Evolutionary conservation across 1,140 invertebrate genomes (phyloP), one percentile per base, ranked within the genome.

Genomic region (Lucilia sericata): DNA sequence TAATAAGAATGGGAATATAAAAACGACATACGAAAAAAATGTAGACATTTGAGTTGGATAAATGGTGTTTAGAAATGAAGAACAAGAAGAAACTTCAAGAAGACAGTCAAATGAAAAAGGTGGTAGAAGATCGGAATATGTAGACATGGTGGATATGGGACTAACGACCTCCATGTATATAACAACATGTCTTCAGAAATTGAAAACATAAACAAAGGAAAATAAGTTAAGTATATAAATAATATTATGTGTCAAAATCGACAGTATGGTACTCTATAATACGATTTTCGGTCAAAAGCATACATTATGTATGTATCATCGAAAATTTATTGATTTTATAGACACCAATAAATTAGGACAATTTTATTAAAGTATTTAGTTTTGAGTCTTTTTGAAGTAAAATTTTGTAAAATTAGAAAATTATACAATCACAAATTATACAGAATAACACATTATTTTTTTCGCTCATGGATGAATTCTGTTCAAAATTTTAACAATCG

Each of bases 21-120:
- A n/a, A 78, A 78, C 14, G 5, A 30, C 25, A 30, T 30, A 30
- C 25, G 75, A 78, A 49, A 42, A 75, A 78, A 78, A 78, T 47
- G 75, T 49, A 36, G 9, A 80, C 76, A 80, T 21, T 80, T 49
- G 10, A 51, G 76, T 80, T 80, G 76, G 34, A 47, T 78, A 78
- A 51, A 51, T 70, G 10, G 65, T 70, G 65, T 70, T 25, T 70
- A 70, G 65, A 70, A 21, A 70, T 70, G 8, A 19, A 70, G 9
- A 4, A 12, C n/a, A 70, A 70, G 19, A 70, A 70, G 65, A 70
- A 21, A 70, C 65, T 21, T 60, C 55, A 14, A 17, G 13, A 65
- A 70, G 65, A 14, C 65, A n/a, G 0, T 70, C 10, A 25, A 70
- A 70, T 30, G 25, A 70, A 21, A 70, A 60, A 17, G 21, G 65